Evolutionary conservation across 1,140 invertebrate species (phyloP), one percentile per base, ranked within the genome.

Genomic region (Leucophenga varia): DNA sequence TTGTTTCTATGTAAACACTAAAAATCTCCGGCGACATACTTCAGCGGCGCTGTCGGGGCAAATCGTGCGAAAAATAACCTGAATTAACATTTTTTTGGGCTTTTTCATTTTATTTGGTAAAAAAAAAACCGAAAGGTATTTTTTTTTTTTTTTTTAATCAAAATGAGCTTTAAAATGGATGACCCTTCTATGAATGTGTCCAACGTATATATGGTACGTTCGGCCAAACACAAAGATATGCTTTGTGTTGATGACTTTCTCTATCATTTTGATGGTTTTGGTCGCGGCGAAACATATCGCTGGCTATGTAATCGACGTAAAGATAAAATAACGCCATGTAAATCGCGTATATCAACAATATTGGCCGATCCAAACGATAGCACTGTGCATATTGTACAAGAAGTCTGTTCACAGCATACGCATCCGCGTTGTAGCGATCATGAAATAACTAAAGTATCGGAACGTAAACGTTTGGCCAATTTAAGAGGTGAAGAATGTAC

Each of bases 141-240:
- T 22, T 46, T 53, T 49, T 57, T 61, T 58, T 61, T 28, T 7
- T 7, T 6, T 28, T 7, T 28, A 43, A 65, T 57, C 58, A 52
- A 56, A 25, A 30, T 42, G 12, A 47, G 19, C 31, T 20, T 20
- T 34, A 18, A 43, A 21, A 44, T 49, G 32, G 28, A 57, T 14
- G 49, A 59, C n/a, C 47, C 67, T 38, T 55, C 44, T 31, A 67
- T 67, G 63, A 63, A 67, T 56, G 37, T 67, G 12, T 12, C 46
- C 39, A 69, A 72, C 38, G 59, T 72, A 18, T 60, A 64, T 43
- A 63, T 72, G 38, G 61, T 72, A 12, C 68, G 69, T 28, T 72
- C 69, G 16, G 69, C 69, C 17, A 72, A 72, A 35, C 68, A 64
- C 21, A 57, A 69, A 3, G 69, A 72, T 36, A 72, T 72, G 69